Evolutionary conservation across 2,888 invertebrate species (phyloP), one percentile per base, ranked within the genome.

Genomic region (Cremastinae sp.): DNA sequence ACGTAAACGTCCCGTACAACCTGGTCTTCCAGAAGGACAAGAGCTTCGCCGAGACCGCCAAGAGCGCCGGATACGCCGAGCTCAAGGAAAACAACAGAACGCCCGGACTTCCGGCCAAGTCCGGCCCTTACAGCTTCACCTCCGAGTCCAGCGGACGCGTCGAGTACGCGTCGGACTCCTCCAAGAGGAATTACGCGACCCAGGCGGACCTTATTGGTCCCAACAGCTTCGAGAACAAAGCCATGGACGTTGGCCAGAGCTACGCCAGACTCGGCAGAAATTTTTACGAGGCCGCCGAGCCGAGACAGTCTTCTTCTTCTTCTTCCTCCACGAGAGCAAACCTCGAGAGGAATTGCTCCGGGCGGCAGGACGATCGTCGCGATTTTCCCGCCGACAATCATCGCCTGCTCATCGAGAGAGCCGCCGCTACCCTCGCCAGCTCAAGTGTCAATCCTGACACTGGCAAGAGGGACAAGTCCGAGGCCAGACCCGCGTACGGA

Each of bases 81-180:
- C 82, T 89, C 9, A 86, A 85, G 69, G 87, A 87, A 38, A 74
- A 62, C 9, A 65, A 47, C 9, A 72, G 5, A 56, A 66, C 51
- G 59, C 49, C 14, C 66, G 61, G 49, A 14, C 10, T 47, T 10
- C 34, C 65, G 10, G 84, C 83, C 28, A 86, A 85, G 74, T 85
- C 84, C 66, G 86, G 83, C 65, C 88, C 87, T 2, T 88, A 86
- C 74, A 86, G 82, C 34, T 89, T 89, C 56, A 88, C 85, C 4
- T 87, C 88, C n/a, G 89, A 89, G 22, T 80, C 89, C 10, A 88
- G 88, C 75, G 89, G 89, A 3, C 85, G 86, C 61, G 88, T 89
- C 43, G 89, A 89, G 65, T 89, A 88, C 68, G 79, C 88, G n/a
- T n/a, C n/a, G 5, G 88, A 88, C 34, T 81, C 18, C 0, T 22